Percentiles rank a stretch among this genome's conserved stretches.
These are phyloP conservation scores for Lagopus muta DNA, from an alignment of 2,113 vertebrate genomes.

Conservation along the genomic window DNA sequence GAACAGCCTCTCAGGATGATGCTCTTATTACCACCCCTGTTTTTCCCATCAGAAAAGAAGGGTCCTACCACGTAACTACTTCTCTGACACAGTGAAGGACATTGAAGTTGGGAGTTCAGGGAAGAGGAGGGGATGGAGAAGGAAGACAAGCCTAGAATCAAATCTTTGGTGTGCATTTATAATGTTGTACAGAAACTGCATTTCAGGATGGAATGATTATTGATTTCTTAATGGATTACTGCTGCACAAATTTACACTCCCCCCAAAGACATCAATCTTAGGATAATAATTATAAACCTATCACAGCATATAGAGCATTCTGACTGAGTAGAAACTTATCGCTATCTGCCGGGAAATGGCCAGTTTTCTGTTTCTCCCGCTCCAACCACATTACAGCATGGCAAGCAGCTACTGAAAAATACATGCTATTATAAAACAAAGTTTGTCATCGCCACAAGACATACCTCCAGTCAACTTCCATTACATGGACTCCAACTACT, in stretches of 20 bases:
- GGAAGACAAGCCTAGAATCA: slow-evolving; percentile 29
- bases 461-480: slow-evolving; percentile 53
- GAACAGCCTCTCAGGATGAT: background rate
- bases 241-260: slow-evolving; percentile 83
- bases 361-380: slow-evolving; percentile 76
- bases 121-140: background rate
- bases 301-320: slow-evolving; percentile 69
- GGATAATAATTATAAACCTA: slow-evolving; percentile 84
- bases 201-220: slow-evolving; percentile 81
- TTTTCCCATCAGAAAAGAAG: background rate
- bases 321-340: slow-evolving; percentile 76
- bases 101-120: slow-evolving; percentile 36
- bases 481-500: slow-evolving; percentile 27
- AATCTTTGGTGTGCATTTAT: slow-evolving; percentile 70
- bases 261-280: slow-evolving; percentile 78
- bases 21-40: background rate
- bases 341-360: slow-evolving; percentile 81
- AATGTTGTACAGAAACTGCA: slow-evolving; percentile 74
- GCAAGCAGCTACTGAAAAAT: slow-evolving; percentile 67
- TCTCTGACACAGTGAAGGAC: slow-evolving; percentile 6
- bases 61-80: background rate
- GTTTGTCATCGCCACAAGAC: slow-evolving; percentile 61
- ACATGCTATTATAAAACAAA: slow-evolving; percentile 61
- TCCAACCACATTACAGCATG: slow-evolving; percentile 72
- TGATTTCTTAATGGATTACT: slow-evolving; percentile 88